These are phyloP conservation scores for Andrena bucephala DNA, from an alignment of 2,888 invertebrate species.

Conservation along the genomic window DNA sequence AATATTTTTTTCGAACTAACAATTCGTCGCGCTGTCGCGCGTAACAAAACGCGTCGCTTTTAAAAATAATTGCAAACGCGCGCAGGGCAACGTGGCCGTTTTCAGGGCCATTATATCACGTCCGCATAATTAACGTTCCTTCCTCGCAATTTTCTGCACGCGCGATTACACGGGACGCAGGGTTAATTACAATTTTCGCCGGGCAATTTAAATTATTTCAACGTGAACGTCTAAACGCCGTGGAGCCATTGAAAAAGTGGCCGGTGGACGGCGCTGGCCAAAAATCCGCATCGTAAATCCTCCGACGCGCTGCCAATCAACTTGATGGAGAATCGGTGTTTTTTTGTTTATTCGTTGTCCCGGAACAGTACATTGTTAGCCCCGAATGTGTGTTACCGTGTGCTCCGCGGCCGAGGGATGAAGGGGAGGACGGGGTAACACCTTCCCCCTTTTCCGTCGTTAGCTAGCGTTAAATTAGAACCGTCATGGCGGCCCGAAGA, in stretches of 20 bases:
- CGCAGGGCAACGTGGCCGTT: conserved; percentile 40
- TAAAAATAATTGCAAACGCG: conserved; percentile 52
- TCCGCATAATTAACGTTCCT: conserved; percentile 60
- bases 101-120: conserved; percentile 56
- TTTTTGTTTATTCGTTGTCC: conserved; percentile 69
- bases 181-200: conserved; percentile 61
- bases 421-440: conserved; percentile 26
- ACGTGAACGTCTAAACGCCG: conserved; percentile 51
- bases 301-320: conserved; percentile 63
- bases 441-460: conserved; percentile 58
- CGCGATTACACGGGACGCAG: conserved; percentile 48
- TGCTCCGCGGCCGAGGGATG: not conserved
- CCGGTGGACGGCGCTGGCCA: conserved; percentile 45
- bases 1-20: conserved; percentile 22
- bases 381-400: conserved; percentile 45
- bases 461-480: conserved; percentile 79
- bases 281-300: conserved; percentile 68
- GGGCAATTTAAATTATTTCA: conserved; percentile 64
- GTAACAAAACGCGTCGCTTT: conserved; percentile 42
- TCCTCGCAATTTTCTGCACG: conserved; percentile 62
- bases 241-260: conserved; percentile 55
- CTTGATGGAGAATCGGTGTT: conserved; percentile 66
- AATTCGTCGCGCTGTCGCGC: conserved; percentile 32
- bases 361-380: conserved; percentile 66
- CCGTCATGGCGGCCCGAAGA: conserved; percentile 66